Evolutionary conservation across 2,888 invertebrate genomes (phyloP).

Genomic region (Diplolepis rosae): DNA sequence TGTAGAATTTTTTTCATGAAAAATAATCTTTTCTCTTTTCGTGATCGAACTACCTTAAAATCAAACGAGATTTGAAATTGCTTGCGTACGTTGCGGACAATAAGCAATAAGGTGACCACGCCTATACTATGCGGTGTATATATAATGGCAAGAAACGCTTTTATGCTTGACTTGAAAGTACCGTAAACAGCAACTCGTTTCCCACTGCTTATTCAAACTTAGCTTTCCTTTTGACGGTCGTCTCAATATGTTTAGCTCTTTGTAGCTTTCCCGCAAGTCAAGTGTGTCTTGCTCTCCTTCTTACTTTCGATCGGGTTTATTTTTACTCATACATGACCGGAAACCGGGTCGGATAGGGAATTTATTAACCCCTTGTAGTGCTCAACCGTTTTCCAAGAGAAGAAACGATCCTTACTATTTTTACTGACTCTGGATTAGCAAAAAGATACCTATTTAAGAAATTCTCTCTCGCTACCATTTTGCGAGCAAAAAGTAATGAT

Average conservation of each 20-base stretch:
- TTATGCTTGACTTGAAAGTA: constrained; percentile 51
- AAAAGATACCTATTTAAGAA: neutral
- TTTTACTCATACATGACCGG: constrained; percentile 2
- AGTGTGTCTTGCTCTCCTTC: constrained; percentile 46
- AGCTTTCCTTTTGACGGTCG: constrained; percentile 57
- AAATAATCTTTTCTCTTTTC: too few species aligned
- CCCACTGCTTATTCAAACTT: constrained; percentile 43
- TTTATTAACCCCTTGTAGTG: neutral
- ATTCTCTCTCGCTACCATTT: neutral
- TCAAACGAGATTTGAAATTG: neutral
- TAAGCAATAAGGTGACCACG: constrained; percentile 48
- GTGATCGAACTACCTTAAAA: too few species aligned
- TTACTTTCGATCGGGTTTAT: constrained; percentile 31
- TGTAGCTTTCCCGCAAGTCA: constrained; percentile 38
- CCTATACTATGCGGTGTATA: constrained; percentile 24
- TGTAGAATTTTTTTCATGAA: too few species aligned
- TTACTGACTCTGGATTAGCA: neutral
- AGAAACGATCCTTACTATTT: neutral
- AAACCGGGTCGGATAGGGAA: neutral
- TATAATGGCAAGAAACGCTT: constrained; percentile 43
- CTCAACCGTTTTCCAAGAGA: neutral
- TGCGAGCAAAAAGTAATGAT: neutral
- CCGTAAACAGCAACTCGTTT: constrained; percentile 54
- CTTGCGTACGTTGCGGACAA: neutral
- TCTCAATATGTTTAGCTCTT: constrained; percentile 48